Percentiles rank a stretch among this genome's conserved stretches.
These are phyloP conservation scores for Uloborus diversus DNA, from an alignment of 1,140 invertebrate genomes.

Conservation along the genomic window DNA sequence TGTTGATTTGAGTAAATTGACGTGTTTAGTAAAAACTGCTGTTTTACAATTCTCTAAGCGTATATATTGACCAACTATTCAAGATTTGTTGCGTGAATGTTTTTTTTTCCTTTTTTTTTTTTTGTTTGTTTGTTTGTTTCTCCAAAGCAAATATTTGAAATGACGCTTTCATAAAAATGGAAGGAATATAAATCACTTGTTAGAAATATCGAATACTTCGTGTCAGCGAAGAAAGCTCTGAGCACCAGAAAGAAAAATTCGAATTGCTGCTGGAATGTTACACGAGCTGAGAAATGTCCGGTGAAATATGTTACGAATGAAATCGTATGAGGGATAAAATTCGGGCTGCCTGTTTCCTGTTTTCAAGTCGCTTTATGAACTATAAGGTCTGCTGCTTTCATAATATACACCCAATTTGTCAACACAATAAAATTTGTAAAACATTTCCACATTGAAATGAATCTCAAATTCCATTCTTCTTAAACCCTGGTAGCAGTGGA, in stretches of 20 bases:
- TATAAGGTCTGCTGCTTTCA: not conserved
- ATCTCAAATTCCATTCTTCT: too few relatives aligned
- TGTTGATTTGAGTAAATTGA: too few relatives aligned
- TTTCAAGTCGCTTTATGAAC: not conserved
- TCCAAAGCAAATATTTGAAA: too few relatives aligned
- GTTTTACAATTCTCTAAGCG: too few relatives aligned
- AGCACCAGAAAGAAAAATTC: slow-evolving; percentile 10
- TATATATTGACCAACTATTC: too few relatives aligned
- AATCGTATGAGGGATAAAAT: slow-evolving; percentile 2
- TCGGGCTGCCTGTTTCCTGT: not conserved
- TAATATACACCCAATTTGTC: too few relatives aligned
- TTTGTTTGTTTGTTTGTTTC: too few relatives aligned
- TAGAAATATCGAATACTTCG: slow-evolving; percentile 29
- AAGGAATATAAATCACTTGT: slow-evolving; percentile 20
- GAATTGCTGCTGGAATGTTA: not conserved
- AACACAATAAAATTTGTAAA: not conserved
- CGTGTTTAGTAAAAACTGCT: too few relatives aligned
- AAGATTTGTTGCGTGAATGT: too few relatives aligned
- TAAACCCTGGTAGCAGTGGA: too few relatives aligned
- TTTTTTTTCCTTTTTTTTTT: too few relatives aligned
- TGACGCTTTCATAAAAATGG: not conserved
- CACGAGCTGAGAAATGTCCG: not conserved
- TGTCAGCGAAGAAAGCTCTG: not conserved
- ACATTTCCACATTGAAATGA: too few relatives aligned
- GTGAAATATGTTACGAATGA: slow-evolving; percentile 28